Conservation (phyloP, 2,888 invertebrate genomes). For the Tenthredo mesomela region DNA sequence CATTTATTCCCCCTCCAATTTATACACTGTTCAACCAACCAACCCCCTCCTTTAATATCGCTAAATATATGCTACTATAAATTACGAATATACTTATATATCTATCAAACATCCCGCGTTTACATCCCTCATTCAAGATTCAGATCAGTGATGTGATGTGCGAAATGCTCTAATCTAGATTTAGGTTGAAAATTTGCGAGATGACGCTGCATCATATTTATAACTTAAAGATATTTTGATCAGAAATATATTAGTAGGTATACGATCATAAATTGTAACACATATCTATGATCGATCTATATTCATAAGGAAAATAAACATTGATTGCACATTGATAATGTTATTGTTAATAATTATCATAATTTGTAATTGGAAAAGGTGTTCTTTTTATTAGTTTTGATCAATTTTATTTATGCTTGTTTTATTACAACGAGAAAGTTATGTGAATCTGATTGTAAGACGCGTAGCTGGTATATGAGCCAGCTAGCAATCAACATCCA, state of each 20-base stretch:
- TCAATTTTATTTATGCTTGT: background rate
- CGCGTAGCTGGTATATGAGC: background rate
- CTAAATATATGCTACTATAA: background rate
- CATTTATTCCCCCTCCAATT: slow-evolving; percentile 41
- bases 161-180: background rate
- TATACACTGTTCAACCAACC: background rate
- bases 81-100: background rate
- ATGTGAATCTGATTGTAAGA: slow-evolving; percentile 23
- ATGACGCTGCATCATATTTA: background rate
- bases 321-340: background rate
- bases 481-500: background rate
- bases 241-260: background rate
- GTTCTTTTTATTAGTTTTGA: background rate
- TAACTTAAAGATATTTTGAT: background rate
- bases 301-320: background rate
- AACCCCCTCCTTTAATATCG: background rate
- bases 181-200: background rate
- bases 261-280: background rate
- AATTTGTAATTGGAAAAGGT: background rate
- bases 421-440: slow-evolving; percentile 26
- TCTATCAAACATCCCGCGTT: background rate
- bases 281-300: background rate
- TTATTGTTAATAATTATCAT: background rate
- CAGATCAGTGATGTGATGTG: slow-evolving; percentile 17
- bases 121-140: background rate